Conservation (phyloP, 2,113 vertebrate species). For the Phrynosoma platyrhinos region DNA sequence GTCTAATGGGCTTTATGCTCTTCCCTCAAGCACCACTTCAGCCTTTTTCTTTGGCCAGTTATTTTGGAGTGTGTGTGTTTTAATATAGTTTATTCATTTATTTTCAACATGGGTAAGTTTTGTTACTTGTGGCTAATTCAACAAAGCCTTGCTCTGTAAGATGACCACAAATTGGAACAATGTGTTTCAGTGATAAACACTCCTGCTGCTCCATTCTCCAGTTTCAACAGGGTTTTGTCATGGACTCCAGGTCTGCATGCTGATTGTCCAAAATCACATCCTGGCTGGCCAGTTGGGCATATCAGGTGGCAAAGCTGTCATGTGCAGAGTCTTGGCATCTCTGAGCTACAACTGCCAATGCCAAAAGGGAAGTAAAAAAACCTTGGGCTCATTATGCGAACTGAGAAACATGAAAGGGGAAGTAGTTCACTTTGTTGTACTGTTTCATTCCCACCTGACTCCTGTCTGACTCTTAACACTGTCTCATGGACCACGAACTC, state of each 20-base stretch:
- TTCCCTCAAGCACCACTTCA: not conserved
- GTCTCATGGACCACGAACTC: not conserved
- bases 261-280: not conserved
- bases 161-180: conserved; percentile 55
- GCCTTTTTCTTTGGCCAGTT: conserved; percentile 6
- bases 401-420: conserved; percentile 29
- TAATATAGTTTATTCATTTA: conserved; percentile 41
- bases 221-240: conserved; percentile 7
- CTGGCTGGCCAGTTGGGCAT: conserved; percentile 29
- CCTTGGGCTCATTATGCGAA: not conserved
- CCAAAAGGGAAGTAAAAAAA: fast-evolving
- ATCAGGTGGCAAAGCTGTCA: not conserved
- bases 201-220: conserved; percentile 26
- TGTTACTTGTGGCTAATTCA: conserved; percentile 58
- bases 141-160: conserved; percentile 48
- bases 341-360: not conserved
- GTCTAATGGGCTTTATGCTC: conserved; percentile 8
- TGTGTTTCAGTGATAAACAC: conserved; percentile 39
- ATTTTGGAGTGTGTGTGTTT: conserved; percentile 18
- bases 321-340: conserved; percentile 16
- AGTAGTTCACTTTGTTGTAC: fast-evolving
- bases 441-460: conserved; percentile 30
- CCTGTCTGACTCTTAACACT: conserved; percentile 35
- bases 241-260: conserved; percentile 1
- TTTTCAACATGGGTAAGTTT: conserved; percentile 43